phyloP scores from a whole-genome alignment of 92 coral and sea anemone species.

The Bergia puertoricense region DNA sequence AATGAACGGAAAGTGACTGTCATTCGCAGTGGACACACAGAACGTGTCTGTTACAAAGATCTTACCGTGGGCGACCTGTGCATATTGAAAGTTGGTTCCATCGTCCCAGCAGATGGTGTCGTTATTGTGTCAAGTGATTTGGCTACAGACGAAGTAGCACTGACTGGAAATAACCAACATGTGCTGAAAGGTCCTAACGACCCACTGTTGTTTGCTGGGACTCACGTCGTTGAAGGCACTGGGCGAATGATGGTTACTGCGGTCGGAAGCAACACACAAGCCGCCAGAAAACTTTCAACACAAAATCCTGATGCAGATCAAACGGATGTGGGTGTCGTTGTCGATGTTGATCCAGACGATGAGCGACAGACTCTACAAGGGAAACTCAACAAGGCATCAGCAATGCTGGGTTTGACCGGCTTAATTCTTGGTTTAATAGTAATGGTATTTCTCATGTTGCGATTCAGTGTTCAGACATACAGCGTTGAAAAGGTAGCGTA shows the following conservation, averaged over 20 bases:
- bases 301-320: background rate
- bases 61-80: slow-evolving; percentile 81
- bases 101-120: slow-evolving; percentile 85
- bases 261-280: slow-evolving; percentile 70
- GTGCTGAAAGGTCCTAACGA: slow-evolving; percentile 62
- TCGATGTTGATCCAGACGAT: slow-evolving; percentile 47
- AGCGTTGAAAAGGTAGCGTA: slow-evolving; percentile 62
- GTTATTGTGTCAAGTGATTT: slow-evolving; percentile 70
- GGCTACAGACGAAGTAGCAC: slow-evolving; percentile 62
- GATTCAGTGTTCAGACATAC: slow-evolving; percentile 78
- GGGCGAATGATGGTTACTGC: slow-evolving; percentile 73
- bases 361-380: slow-evolving; percentile 75
- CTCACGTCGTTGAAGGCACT: slow-evolving; percentile 68
- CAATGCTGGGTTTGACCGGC: slow-evolving; percentile 71
- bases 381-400: slow-evolving; percentile 75
- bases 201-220: slow-evolving; percentile 82
- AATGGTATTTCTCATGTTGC: slow-evolving; percentile 57
- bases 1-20: slow-evolving; percentile 78
- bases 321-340: slow-evolving; percentile 4
- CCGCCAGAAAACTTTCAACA: slow-evolving; percentile 10
- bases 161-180: slow-evolving; percentile 9
- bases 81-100: slow-evolving; percentile 63
- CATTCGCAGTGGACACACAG: slow-evolving; percentile 70
- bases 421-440: slow-evolving; percentile 72
- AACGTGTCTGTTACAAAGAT: slow-evolving; percentile 56